Evolutionary conservation across 2,888 invertebrate species (phyloP).

Genomic region (Ernsta delagoae): DNA sequence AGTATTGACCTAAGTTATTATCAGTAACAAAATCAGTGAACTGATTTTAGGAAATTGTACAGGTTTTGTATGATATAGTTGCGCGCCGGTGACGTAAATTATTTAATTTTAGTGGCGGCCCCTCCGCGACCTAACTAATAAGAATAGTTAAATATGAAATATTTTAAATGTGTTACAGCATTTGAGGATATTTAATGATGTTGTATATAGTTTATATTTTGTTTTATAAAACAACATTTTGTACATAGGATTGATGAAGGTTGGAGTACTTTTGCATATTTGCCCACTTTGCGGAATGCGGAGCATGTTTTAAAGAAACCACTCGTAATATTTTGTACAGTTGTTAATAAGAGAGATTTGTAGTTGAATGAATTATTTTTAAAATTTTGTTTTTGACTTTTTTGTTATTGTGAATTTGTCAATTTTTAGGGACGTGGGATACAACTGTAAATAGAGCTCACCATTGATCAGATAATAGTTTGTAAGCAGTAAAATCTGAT

Average conservation of each 20-base stretch:
- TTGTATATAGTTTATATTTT: slow-evolving; percentile 85
- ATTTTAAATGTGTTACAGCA: slow-evolving; percentile 85
- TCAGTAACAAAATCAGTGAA: slow-evolving; percentile 45
- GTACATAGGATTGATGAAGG: slow-evolving; percentile 72
- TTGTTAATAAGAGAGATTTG: slow-evolving; percentile 78
- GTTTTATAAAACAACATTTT: slow-evolving; percentile 78
- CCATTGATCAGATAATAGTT: slow-evolving; percentile 79
- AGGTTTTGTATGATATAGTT: slow-evolving; percentile 54
- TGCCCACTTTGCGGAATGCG: slow-evolving; percentile 74
- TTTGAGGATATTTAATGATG: slow-evolving; percentile 84
- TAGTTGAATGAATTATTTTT: slow-evolving; percentile 81
- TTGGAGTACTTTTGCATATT: slow-evolving; percentile 64
- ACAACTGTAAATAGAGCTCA: slow-evolving; percentile 86
- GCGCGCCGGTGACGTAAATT: slow-evolving; percentile 54
- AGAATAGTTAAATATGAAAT: slow-evolving; percentile 82
- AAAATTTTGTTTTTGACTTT: slow-evolving; percentile 76
- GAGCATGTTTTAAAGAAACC: slow-evolving; percentile 80
- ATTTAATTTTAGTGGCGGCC: slow-evolving; percentile 62
- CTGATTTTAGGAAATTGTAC: slow-evolving; percentile 66
- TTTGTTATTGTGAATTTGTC: slow-evolving; percentile 88
- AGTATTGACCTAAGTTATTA: slow-evolving; percentile 54
- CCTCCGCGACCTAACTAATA: slow-evolving; percentile 69
- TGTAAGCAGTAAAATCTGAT: slow-evolving; percentile 76
- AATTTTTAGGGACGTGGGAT: slow-evolving; percentile 90
- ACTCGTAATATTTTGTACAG: slow-evolving; percentile 83